Conservation (phyloP, 2,888 invertebrate species). For the Zootermopsis nevadensis region DNA sequence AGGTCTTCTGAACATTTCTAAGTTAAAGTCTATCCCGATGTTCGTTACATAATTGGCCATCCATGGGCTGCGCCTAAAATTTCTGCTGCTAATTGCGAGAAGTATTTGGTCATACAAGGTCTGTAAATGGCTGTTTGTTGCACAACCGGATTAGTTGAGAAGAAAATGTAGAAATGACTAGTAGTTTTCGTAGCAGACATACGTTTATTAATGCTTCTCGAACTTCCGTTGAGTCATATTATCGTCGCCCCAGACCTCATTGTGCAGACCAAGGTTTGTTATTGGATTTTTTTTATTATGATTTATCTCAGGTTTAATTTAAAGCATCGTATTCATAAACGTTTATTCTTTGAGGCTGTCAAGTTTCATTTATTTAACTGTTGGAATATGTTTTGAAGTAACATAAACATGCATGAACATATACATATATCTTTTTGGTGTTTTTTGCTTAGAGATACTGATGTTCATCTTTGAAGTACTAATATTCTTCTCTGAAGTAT, state of each 20-base stretch:
- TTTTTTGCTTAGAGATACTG: too few relatives aligned
- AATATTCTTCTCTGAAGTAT: background rate
- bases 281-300: background rate
- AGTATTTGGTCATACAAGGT: conserved; percentile 11
- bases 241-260: conserved; percentile 51
- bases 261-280: conserved; percentile 51
- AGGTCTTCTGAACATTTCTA: background rate
- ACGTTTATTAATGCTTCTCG: conserved; percentile 45
- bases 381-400: background rate
- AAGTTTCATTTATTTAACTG: background rate
- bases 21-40: background rate
- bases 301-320: background rate
- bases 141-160: conserved; percentile 21
- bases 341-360: background rate
- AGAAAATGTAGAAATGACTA: conserved; percentile 50
- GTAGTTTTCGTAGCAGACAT: conserved; percentile 40
- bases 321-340: too few relatives aligned
- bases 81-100: background rate
- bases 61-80: background rate
- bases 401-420: too few relatives aligned
- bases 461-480: too few relatives aligned
- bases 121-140: background rate
- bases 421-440: too few relatives aligned
- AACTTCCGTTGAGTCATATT: conserved; percentile 46
- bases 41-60: background rate